Conservation (phyloP, 2,888 invertebrate genomes). For the Aleiodes leptofemur region DNA sequence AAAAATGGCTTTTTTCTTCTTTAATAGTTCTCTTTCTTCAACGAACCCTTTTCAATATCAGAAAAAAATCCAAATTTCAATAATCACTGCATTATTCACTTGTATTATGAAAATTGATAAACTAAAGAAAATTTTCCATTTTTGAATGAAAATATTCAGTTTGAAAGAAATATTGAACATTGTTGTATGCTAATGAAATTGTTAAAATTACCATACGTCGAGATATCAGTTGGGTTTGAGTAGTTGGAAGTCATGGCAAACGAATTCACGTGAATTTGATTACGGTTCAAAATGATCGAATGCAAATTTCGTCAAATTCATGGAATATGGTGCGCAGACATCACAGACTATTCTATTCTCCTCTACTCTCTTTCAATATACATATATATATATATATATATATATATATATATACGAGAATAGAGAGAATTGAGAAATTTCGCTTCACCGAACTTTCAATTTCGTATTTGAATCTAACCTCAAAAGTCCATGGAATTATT, state of each 20-base stretch:
- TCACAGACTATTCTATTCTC: not conserved
- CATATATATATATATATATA: not conserved
- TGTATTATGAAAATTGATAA: too few species aligned
- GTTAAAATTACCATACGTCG: conserved; percentile 20
- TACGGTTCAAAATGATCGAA: conserved; percentile 24
- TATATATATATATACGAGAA: not conserved
- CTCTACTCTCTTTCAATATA: not conserved
- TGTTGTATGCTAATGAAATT: conserved; percentile 9
- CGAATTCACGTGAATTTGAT: conserved; percentile 27
- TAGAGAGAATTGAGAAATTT: conserved; percentile 4
- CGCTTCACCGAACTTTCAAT: conserved; percentile 8
- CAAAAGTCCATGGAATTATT: not conserved
- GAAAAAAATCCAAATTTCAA: too few species aligned
- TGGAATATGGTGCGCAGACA: not conserved
- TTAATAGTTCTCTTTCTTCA: too few species aligned
- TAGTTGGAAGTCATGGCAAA: conserved; percentile 5
- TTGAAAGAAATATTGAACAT: not conserved
- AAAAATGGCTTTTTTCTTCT: too few species aligned
- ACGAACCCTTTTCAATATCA: too few species aligned
- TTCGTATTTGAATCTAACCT: not conserved
- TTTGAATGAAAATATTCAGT: too few species aligned
- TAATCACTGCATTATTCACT: too few species aligned
- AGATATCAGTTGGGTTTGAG: conserved; percentile 12
- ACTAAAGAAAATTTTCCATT: too few species aligned
- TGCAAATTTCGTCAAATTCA: conserved; percentile 30